Conservation (phyloP, 2,888 invertebrate species). For the Colletes collaris region DNA sequence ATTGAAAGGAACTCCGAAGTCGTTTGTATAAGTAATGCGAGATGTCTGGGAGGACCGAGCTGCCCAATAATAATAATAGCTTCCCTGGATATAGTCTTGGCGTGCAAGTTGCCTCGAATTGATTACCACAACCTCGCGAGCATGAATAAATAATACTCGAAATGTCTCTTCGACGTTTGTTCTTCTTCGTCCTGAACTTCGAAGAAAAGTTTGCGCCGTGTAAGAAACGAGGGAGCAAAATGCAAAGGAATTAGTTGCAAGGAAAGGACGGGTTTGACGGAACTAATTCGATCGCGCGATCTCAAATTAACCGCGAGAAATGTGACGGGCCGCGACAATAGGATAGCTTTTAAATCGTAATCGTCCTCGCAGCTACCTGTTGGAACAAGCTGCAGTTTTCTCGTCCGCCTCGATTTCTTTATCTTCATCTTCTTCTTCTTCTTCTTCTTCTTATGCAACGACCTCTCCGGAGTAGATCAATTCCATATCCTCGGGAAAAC, state of each 20-base stretch:
- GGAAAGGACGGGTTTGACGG: no score
- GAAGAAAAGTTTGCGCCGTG: no score
- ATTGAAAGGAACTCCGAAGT: slow-evolving; percentile 8
- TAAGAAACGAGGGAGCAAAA: no score
- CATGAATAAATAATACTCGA: no score
- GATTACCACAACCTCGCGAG: no score
- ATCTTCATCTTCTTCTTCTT: background rate
- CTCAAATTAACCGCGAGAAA: slow-evolving; percentile 49
- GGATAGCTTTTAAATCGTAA: slow-evolving; percentile 71
- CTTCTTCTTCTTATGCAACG: slow-evolving; percentile 20
- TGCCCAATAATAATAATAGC: background rate
- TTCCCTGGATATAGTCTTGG: background rate
- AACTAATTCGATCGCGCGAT: no score
- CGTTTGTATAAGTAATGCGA: slow-evolving; percentile 7
- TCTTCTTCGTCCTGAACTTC: no score
- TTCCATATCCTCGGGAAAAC: slow-evolving; percentile 22
- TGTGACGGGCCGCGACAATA: slow-evolving; percentile 63
- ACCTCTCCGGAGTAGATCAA: slow-evolving; percentile 28
- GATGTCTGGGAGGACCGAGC: background rate
- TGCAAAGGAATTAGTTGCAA: no score
- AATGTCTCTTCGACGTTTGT: no score
- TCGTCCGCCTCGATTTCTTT: slow-evolving; percentile 19
- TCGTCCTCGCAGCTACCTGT: slow-evolving; percentile 71
- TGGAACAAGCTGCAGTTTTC: slow-evolving; percentile 65
- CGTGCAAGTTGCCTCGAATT: no score